Conservation (phyloP, 2,113 vertebrate genomes). For the Onychostruthus taczanowskii region DNA sequence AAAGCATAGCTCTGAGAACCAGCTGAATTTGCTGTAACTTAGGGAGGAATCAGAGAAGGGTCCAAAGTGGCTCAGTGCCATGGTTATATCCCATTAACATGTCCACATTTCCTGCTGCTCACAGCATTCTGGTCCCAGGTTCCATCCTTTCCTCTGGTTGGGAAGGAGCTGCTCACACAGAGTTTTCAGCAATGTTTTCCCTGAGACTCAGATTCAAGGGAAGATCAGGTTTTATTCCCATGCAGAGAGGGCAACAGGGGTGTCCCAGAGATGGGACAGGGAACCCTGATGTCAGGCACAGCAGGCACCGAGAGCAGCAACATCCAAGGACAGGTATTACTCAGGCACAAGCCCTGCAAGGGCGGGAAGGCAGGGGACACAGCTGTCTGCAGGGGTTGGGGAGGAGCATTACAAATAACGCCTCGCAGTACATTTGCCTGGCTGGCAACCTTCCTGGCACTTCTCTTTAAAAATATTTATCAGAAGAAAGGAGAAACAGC, state of each 20-base stretch:
- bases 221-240: neutral
- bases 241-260: neutral
- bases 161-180: neutral
- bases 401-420: neutral
- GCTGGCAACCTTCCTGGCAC: neutral
- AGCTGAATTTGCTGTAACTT: conserved; percentile 16
- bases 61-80: neutral
- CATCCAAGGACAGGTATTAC: neutral
- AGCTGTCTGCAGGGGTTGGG: neutral
- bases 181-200: neutral
- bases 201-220: neutral
- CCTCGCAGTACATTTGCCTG: neutral
- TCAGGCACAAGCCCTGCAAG: neutral
- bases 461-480: neutral
- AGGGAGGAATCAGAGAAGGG: neutral
- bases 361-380: neutral
- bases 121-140: neutral
- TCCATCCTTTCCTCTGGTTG: fast-evolving
- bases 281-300: neutral
- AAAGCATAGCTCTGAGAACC: neutral
- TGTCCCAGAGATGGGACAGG: neutral
- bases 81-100: neutral
- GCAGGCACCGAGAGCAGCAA: neutral
- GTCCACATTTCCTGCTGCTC: neutral
- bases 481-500: conserved; percentile 11